Evolutionary conservation across 2,888 invertebrate genomes (phyloP), one percentile per base, ranked within the genome.

Genomic region (Micropterix aruncella): DNA sequence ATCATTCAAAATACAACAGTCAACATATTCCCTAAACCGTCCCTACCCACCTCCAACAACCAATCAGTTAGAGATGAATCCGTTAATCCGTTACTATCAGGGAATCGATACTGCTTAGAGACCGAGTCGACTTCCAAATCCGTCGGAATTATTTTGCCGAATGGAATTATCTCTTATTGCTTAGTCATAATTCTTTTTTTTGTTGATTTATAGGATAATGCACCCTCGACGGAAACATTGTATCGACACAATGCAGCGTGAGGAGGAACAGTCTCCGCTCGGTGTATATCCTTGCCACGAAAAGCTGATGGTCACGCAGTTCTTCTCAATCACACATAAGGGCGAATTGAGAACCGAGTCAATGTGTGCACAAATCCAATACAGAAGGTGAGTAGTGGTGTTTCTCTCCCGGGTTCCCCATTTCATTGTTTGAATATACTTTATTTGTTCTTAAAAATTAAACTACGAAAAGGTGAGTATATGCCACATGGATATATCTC

Each of bases 301-400:
- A 1, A 65, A 66, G 41, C 60, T 80, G 41, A 75, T 74, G 44
- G 73, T 78, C 56, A 77, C 79, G 50, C 89, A 89, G 76, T 80
- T 83, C 60, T 81, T 85, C 58, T 79, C 85, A 0, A 62, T 88
- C 38, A 83, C 85, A 39, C 66, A 73, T 16, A 62, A 62, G 2
- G 82, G 83, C 2, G 81, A 89, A 56, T 63, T 91, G 44, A 65
- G 91, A 14, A 79, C 83, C 55, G 91, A 91, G 60, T 75, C 82
- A 48, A 73, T 74, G 49, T 91, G 91, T 62, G 89, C 87, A 0
- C 74, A 77, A 3, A 67, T 77, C 41, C 70, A 72, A 50, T 65
- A 62, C 38, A 50, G 65, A 40, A 68, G 70, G 53, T 69, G 57
- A 52, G 64, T 69, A 4, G 60, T 65, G 45, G 74, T 74, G 51